These are phyloP conservation scores for Melieria crassipennis DNA, from an alignment of 2,888 invertebrate genomes.

Conservation along the genomic window DNA sequence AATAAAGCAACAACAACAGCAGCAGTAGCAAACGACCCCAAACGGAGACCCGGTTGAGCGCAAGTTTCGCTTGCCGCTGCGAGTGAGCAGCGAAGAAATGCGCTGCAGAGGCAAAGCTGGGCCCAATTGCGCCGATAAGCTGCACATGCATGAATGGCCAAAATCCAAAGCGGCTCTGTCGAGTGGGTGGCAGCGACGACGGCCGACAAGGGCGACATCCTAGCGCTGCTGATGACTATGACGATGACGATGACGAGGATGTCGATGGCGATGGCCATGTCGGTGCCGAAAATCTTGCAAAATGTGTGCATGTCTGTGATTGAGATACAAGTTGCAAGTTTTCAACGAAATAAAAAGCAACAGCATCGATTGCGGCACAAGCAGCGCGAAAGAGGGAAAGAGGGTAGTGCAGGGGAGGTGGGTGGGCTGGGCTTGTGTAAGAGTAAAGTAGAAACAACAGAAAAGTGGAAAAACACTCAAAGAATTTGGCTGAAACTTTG, in stretches of 20 bases:
- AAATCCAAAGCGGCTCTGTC: too few species aligned
- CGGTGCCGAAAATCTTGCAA: neutral
- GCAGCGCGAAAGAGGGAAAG: neutral
- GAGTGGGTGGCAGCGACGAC: too few species aligned
- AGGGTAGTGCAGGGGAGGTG: neutral
- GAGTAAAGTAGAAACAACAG: too few species aligned
- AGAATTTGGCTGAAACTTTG: too few species aligned
- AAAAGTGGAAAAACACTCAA: neutral
- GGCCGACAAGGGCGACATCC: too few species aligned
- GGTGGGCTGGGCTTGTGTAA: neutral
- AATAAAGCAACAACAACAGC: conserved; percentile 26
- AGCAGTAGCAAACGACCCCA: neutral
- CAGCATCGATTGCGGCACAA: neutral
- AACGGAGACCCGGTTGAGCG: conserved; percentile 21
- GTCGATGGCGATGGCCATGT: neutral
- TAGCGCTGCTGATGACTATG: too few species aligned
- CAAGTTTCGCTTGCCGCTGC: conserved; percentile 6
- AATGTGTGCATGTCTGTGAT: neutral
- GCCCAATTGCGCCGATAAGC: too few species aligned
- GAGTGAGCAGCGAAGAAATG: neutral
- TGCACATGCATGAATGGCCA: too few species aligned
- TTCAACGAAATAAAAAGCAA: neutral
- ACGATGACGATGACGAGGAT: too few species aligned
- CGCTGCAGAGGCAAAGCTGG: too few species aligned
- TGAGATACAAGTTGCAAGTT: conserved; percentile 9